Percentiles rank a stretch among this genome's conserved stretches.
These are phyloP conservation scores for Ursus arctos DNA, from an alignment of 2,113 vertebrate species.

Conservation along the genomic window DNA sequence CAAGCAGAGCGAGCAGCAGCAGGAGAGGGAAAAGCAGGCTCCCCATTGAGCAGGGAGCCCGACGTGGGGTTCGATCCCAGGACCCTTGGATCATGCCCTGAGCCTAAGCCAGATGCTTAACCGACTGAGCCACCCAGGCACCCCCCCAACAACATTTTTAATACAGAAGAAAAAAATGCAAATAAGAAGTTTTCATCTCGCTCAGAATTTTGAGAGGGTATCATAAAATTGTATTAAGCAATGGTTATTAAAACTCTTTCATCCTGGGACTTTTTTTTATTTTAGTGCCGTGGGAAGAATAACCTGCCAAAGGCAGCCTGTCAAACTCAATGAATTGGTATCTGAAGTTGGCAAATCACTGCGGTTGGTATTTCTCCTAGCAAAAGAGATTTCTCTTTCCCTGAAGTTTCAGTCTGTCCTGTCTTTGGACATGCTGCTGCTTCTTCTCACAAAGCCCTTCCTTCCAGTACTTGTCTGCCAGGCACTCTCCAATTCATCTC, in stretches of 20 bases:
- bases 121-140: not conserved
- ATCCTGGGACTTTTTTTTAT: not conserved
- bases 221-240: slow-evolving; percentile 1
- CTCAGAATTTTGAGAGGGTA: not conserved
- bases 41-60: no score
- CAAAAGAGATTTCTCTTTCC: not conserved
- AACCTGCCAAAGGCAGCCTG: not conserved
- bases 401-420: not conserved
- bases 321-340: slow-evolving; percentile 13
- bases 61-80: no score
- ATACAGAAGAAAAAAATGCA: not conserved
- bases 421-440: not conserved
- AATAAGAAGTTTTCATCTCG: slow-evolving; percentile 26
- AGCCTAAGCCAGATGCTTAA: no score
- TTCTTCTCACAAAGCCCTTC: not conserved
- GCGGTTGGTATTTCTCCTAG: not conserved
- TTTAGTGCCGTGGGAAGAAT: not conserved
- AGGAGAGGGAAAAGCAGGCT: no score
- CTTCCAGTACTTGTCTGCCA: not conserved
- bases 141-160: not conserved
- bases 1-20: no score
- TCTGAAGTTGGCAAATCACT: not conserved
- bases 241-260: slow-evolving; percentile 24
- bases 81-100: no score
- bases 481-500: not conserved